Conservation (phyloP, 2,113 vertebrate species). For the Oreocharis arfaki region DNA sequence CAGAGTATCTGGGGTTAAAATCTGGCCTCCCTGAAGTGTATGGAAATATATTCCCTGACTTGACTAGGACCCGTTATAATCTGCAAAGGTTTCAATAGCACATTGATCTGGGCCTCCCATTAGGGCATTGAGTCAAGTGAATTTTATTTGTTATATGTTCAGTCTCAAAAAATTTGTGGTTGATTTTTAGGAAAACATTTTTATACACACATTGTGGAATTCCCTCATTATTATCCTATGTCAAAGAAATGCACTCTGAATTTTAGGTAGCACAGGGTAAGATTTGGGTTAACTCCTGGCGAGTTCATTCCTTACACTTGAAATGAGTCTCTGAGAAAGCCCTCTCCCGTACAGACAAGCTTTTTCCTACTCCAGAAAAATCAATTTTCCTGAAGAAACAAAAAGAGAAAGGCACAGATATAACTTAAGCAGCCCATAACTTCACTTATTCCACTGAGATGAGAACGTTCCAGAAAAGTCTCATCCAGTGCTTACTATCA, state of each 20-base stretch:
- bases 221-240: not conserved
- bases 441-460: not conserved
- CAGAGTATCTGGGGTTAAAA: not conserved
- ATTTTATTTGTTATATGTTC: not conserved
- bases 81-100: not conserved
- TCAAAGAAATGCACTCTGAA: not conserved
- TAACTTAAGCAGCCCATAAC: not conserved
- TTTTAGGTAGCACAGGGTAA: not conserved
- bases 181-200: not conserved
- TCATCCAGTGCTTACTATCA: not conserved
- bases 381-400: not conserved
- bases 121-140: not conserved
- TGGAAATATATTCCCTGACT: not conserved
- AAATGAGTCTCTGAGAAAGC: not conserved
- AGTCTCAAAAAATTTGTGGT: not conserved
- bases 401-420: not conserved
- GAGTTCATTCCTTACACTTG: not conserved
- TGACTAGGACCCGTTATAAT: not conserved
- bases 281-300: not conserved
- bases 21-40: not conserved
- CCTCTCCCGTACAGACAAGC: not conserved
- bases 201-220: not conserved
- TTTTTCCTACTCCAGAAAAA: not conserved
- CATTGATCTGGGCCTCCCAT: not conserved
- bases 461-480: not conserved